Percentiles rank a stretch among this genome's conserved stretches.
Evolutionary conservation across 2,888 invertebrate genomes (phyloP).

Genomic region (Cephus sareptanus): DNA sequence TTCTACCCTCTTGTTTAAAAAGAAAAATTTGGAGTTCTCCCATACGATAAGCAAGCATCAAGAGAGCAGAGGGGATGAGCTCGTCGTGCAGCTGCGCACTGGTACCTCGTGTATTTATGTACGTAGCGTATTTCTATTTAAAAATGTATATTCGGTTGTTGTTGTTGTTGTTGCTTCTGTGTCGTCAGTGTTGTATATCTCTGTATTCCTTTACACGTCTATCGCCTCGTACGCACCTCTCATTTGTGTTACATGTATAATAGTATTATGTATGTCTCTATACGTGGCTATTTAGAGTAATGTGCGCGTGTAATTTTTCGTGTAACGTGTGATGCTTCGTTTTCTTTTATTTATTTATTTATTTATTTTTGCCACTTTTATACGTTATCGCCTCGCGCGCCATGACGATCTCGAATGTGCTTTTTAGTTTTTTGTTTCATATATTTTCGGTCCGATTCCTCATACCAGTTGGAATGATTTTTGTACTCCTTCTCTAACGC

Average conservation of each 20-base stretch:
- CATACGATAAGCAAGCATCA: neutral
- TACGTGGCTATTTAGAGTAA: slow-evolving; percentile 6
- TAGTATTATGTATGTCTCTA: slow-evolving; percentile 7
- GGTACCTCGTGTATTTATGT: slow-evolving; percentile 41
- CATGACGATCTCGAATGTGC: slow-evolving; percentile 21
- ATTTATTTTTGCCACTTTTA: neutral
- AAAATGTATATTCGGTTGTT: slow-evolving; percentile 47
- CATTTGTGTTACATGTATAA: neutral
- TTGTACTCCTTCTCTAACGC: slow-evolving; percentile 18
- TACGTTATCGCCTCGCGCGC: neutral
- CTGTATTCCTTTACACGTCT: slow-evolving; percentile 20
- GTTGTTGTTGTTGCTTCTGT: slow-evolving; percentile 21
- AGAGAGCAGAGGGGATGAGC: slow-evolving; percentile 31
- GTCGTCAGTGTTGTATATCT: slow-evolving; percentile 28
- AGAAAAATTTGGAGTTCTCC: neutral
- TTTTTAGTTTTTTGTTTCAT: slow-evolving; percentile 21
- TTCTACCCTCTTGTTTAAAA: slow-evolving; percentile 9
- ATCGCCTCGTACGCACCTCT: neutral
- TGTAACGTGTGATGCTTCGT: slow-evolving; percentile 5
- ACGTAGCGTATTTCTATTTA: slow-evolving; percentile 46
- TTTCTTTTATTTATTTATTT: neutral
- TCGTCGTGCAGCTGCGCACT: slow-evolving; percentile 38
- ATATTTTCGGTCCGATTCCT: slow-evolving; percentile 9
- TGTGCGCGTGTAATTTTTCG: slow-evolving; percentile 1
- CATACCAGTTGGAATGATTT: slow-evolving; percentile 25